Base-by-base conservation (phyloP, 1,140 invertebrate genomes). In the Choristoneura fumiferana region DNA sequence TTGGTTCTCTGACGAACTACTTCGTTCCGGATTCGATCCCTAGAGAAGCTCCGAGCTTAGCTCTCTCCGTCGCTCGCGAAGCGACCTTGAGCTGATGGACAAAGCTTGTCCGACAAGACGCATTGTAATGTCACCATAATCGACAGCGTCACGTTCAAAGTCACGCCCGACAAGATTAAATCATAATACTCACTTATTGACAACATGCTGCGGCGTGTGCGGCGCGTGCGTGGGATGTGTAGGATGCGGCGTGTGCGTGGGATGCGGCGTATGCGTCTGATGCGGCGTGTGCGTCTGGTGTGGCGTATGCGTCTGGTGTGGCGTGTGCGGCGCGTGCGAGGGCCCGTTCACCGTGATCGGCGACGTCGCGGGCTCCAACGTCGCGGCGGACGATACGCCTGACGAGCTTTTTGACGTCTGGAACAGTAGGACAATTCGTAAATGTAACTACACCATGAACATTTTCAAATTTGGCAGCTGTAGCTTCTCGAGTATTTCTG, bases 261-360 rank as follows among this genome's bases (percentile, higher is more conserved):
- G 69, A 68, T 73, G 43, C 34, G 57, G 69, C 37, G 61, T 29
- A 6, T 29, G 22, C 2, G 22, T 2, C 43, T 54, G 43, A 60
- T 71, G 72, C 10, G 71, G 71, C 59, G 75, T 70, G 68, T 73
- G 43, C 29, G 57, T 67, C 37, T 59, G 43, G 61, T 71, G 72
- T 9, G 71, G 71, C 59, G 75, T 70, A 68, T 73, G 43, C 29
- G 57, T 67, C 37, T 59, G 43, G 60, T 71, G 72, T 8, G 71
- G 71, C 59, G 75, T 70, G 69, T 73, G 43, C 29, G 57, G 69
- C 37, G 61, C 38, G 38, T 67, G 74, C 61, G 70, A 58, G 37
- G 81, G 78, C 9, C 79, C 81, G 74, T 84, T 84, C 54, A 82
- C 60, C 10, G 78, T 70, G 55, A 73, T 67, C 49, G 78, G 80